A percentile compares a stretch with the other conserved stretches of the same genome.
phyloP scores from a whole-genome alignment of 2,888 invertebrate species.

The Megaustenia siamemsis region DNA sequence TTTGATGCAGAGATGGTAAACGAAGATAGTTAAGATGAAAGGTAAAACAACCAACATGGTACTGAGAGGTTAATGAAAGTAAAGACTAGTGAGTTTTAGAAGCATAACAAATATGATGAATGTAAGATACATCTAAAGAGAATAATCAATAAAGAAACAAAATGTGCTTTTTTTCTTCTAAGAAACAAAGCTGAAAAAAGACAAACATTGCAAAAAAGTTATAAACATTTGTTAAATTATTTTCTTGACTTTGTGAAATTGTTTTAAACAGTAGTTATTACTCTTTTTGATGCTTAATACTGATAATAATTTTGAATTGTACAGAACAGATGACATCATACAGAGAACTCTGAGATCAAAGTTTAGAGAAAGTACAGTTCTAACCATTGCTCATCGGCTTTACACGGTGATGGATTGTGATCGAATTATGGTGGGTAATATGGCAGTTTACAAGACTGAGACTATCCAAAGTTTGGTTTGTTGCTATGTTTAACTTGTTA shows the following conservation, averaged over 20 bases:
- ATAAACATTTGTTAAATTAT: too few relatives aligned
- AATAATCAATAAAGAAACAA: too few relatives aligned
- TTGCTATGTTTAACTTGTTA: too few relatives aligned
- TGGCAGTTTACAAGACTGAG: neutral
- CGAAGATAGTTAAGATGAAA: too few relatives aligned
- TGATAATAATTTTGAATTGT: neutral
- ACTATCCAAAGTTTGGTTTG: too few relatives aligned
- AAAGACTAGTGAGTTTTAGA: too few relatives aligned
- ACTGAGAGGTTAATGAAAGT: too few relatives aligned
- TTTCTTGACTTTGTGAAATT: too few relatives aligned
- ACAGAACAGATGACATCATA: constrained; percentile 88
- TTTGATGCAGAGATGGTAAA: too few relatives aligned
- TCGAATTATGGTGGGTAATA: constrained; percentile 72
- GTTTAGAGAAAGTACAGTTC: constrained; percentile 90
- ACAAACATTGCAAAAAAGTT: neutral
- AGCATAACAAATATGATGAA: too few relatives aligned
- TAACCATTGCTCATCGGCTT: constrained; percentile 93
- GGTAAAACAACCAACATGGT: too few relatives aligned
- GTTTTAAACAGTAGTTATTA: neutral
- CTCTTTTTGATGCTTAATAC: neutral
- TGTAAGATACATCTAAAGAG: too few relatives aligned
- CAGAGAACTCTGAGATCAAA: constrained; percentile 89
- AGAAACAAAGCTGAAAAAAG: neutral
- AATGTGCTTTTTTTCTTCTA: neutral
- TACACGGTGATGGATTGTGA: constrained; percentile 96